Base-by-base conservation (phyloP, 1,140 invertebrate species). In the Andrena cerasifolii region DNA sequence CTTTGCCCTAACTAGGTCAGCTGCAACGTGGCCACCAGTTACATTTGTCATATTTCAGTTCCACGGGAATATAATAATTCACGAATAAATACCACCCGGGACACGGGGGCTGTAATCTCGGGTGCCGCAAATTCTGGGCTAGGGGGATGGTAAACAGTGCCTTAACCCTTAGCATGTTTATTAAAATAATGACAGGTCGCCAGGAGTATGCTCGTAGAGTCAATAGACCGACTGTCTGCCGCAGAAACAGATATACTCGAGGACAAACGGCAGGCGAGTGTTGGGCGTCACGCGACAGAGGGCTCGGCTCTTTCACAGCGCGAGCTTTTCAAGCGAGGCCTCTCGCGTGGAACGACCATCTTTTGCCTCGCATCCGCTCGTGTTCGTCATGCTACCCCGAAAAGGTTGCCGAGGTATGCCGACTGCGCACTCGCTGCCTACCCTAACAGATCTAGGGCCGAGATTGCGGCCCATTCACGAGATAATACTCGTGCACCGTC, bases 391-490 rank as follows among this genome's bases (percentile, higher is more conserved):
- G 43, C 56, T 70, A 43, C 45, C n/a, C 74, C 66, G 47, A 77
- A 77, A 71, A 77, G 74, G 74, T 59, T 51, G 28, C 31, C 73
- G 26, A 59, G 56, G 65, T 77, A 70, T 51, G 58, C 49, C 76
- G 49, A 63, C 76, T 78, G 76, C 51, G 56, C 76, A 65, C 36
- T 65, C 28, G 47, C 67, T 67, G 72, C 40, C 47, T 51, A 73
- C 66, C 65, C 70, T 63, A 65, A 63, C 24, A 77, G 70, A 80
- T 84, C 78, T 78, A 76, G 56, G 58, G 45, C 67, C 24, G 47
- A 78, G 83, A 85, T 85, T 63, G 65, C 66, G 18, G 43, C 73
- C 79, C 79, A 80, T 80, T 80, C 79, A 80, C 26, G 45, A 78
- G 63, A 80, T 80, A 80, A 79, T 74, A 65, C 62, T 47, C 73